Percentiles rank a stretch among this genome's conserved stretches.
These are phyloP conservation scores for Melanotaenia boesemani DNA, from an alignment of 2,797 vertebrate species.

Conservation along the genomic window DNA sequence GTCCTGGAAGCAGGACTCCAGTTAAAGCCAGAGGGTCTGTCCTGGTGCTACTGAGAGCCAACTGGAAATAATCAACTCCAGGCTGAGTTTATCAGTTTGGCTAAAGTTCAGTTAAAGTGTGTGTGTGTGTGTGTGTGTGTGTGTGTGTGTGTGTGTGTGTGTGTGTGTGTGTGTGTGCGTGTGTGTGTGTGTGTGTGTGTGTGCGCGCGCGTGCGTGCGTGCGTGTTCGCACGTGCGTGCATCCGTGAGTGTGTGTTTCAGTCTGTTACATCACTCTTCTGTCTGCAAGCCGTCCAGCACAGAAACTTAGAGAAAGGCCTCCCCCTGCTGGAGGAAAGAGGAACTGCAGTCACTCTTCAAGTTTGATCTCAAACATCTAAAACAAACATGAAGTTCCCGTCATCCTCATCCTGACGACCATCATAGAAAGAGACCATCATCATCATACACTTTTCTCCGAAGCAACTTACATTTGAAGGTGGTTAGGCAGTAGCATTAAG, in stretches of 20 bases:
- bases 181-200: background rate
- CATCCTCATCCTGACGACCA: too few species aligned
- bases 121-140: constrained; percentile 3
- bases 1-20: background rate
- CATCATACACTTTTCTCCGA: too few species aligned
- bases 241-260: constrained; percentile 35
- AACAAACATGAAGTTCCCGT: too few species aligned
- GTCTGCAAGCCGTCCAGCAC: constrained; percentile 12
- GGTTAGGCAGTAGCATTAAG: too few species aligned
- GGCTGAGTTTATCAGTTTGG: constrained; percentile 1
- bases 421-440: too few species aligned
- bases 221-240: constrained; percentile 20
- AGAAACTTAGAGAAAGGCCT: constrained; percentile 8
- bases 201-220: constrained; percentile 14
- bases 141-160: constrained; percentile 16
- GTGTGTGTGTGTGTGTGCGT: constrained; percentile 33
- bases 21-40: too few species aligned
- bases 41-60: constrained; percentile 6
- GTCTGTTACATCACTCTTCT: constrained; percentile 53
- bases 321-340: constrained; percentile 30
- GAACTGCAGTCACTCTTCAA: constrained; percentile 1
- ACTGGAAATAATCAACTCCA: constrained; percentile 1
- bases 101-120: background rate
- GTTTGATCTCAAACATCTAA: too few species aligned
- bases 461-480: too few species aligned